Conservation (phyloP, 2,888 invertebrate species). For the Drosophila silvestris region DNA sequence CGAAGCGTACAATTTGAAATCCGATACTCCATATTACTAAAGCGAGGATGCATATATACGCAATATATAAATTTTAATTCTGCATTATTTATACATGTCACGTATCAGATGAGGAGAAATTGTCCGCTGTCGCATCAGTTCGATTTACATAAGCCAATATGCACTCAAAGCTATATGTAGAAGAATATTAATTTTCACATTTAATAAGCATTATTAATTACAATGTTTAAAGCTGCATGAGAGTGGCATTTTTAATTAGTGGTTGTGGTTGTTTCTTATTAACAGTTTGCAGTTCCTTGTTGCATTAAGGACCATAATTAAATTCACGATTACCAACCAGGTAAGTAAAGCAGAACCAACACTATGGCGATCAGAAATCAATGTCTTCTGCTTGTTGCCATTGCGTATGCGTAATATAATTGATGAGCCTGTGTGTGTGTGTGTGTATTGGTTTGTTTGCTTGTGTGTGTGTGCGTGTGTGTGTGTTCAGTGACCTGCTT, state of each 20-base stretch:
- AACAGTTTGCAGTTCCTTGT: constrained; percentile 7
- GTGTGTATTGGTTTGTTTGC: neutral
- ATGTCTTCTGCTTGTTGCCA: constrained; percentile 35
- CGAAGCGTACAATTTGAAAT: neutral
- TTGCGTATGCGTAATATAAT: constrained; percentile 55
- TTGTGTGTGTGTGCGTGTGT: neutral
- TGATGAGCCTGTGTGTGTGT: constrained; percentile 40
- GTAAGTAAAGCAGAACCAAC: constrained; percentile 1
- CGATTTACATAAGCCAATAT: constrained; percentile 26
- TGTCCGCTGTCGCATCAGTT: constrained; percentile 2
- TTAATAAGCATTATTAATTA: constrained; percentile 54
- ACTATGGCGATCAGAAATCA: constrained; percentile 47
- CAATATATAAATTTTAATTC: constrained; percentile 7
- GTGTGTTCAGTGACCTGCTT: constrained; percentile 65
- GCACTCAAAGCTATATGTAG: neutral
- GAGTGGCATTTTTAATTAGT: constrained; percentile 25
- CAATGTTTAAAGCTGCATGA: constrained; percentile 35
- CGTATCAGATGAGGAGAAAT: constrained; percentile 2
- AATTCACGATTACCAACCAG: constrained; percentile 11
- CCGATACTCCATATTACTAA: constrained; percentile 18
- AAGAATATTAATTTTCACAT: constrained; percentile 39
- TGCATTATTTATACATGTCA: constrained; percentile 31
- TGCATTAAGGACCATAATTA: constrained; percentile 22
- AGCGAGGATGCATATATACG: neutral
- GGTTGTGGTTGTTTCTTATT: constrained; percentile 3